Evolutionary conservation across 2,113 vertebrate genomes (phyloP).

Genomic region (Cyrtonyx montezumae): DNA sequence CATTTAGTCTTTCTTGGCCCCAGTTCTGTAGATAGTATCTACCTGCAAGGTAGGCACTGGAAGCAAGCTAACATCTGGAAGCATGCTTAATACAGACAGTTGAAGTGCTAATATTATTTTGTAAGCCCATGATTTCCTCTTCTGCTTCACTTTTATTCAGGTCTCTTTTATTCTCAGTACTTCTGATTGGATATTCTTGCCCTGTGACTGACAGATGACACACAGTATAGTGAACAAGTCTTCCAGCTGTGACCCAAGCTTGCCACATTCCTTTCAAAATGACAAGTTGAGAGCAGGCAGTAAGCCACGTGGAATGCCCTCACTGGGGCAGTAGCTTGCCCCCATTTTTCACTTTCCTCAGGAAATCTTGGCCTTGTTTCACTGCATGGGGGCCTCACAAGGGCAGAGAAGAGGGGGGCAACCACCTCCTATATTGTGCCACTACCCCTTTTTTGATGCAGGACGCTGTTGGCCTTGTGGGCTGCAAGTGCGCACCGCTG

Average conservation of each 20-base stretch:
- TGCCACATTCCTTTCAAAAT: not conserved
- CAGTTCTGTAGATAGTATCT: constrained; percentile 51
- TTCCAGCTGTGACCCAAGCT: not conserved
- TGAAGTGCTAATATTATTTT: not conserved
- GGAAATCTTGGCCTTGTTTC: not conserved
- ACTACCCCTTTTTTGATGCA: too few species aligned
- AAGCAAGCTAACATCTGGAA: not conserved
- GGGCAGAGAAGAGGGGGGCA: too few species aligned
- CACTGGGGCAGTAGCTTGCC: not conserved
- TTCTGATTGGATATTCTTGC: not conserved
- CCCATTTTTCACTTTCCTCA: not conserved
- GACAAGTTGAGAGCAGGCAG: not conserved
- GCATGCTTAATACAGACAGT: not conserved
- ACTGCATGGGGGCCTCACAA: not conserved
- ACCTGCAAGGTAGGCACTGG: not conserved
- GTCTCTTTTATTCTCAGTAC: not conserved
- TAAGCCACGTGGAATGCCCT: not conserved
- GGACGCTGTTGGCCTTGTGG: too few species aligned
- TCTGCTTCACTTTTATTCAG: not conserved
- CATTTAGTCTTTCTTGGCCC: constrained; percentile 43
- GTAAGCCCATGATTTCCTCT: not conserved
- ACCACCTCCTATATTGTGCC: too few species aligned
- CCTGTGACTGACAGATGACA: not conserved
- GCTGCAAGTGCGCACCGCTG: too few species aligned
- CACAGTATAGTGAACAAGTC: not conserved